These are phyloP conservation scores for Cryptocheilus praepositus DNA, from an alignment of 2,888 invertebrate species.

Conservation along the genomic window DNA sequence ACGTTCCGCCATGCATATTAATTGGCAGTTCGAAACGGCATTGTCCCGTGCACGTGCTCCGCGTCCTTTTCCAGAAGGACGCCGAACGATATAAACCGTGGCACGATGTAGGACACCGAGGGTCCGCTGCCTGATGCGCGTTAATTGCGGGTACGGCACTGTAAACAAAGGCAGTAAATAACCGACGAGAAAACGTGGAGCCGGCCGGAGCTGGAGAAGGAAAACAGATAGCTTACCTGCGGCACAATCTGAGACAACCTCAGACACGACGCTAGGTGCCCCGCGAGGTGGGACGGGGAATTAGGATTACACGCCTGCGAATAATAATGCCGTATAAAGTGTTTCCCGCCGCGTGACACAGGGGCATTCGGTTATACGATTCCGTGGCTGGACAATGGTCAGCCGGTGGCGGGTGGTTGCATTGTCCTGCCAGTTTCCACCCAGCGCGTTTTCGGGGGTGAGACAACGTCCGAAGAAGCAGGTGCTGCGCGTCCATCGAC, in stretches of 20 bases:
- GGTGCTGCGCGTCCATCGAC: constrained; percentile 42
- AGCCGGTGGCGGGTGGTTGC: constrained; percentile 64
- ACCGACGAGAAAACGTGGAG: neutral
- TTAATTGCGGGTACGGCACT: constrained; percentile 43
- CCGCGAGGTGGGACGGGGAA: constrained; percentile 28
- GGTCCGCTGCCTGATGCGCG: constrained; percentile 4
- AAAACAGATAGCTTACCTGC: constrained; percentile 20
- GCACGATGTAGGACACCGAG: too few relatives aligned
- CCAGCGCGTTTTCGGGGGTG: constrained; percentile 43
- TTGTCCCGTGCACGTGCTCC: too few relatives aligned
- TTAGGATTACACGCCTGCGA: constrained; percentile 65
- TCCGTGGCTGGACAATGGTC: constrained; percentile 61
- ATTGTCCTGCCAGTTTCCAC: constrained; percentile 62
- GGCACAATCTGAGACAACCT: constrained; percentile 1
- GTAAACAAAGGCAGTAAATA: constrained; percentile 51
- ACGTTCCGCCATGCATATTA: too few relatives aligned
- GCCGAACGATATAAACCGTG: too few relatives aligned
- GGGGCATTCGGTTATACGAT: constrained; percentile 24
- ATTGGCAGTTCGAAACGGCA: too few relatives aligned
- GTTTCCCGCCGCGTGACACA: constrained; percentile 52
- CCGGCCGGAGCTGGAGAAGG: neutral
- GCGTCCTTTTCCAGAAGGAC: too few relatives aligned
- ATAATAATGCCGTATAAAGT: constrained; percentile 60
- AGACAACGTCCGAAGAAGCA: constrained; percentile 36
- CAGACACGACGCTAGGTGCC: neutral